These are phyloP conservation scores for Campoletis sonorensis DNA, from an alignment of 1,140 invertebrate species.

Conservation along the genomic window DNA sequence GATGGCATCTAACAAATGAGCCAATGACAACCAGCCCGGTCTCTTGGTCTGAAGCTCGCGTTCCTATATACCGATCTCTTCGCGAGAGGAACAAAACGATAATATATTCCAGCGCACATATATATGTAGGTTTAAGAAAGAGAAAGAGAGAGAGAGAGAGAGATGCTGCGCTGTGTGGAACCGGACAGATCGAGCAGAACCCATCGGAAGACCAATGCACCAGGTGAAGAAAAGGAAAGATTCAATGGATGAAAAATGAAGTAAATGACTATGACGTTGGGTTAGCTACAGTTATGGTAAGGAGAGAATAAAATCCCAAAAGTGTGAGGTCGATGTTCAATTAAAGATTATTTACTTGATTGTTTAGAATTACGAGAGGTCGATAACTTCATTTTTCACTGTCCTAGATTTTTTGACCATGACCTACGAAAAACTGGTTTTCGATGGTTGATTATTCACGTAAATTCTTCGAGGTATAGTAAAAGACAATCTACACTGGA, in stretches of 20 bases:
- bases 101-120: slow-evolving; percentile 73
- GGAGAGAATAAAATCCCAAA: neutral
- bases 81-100: slow-evolving; percentile 73
- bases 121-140: slow-evolving; percentile 55
- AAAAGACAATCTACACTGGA: neutral
- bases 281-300: neutral
- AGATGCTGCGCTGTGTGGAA: slow-evolving; percentile 1
- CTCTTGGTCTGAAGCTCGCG: slow-evolving; percentile 56
- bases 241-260: slow-evolving; percentile 1
- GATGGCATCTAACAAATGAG: slow-evolving; percentile 78
- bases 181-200: slow-evolving; percentile 56
- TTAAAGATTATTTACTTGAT: neutral
- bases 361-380: too few relatives aligned
- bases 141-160: slow-evolving; percentile 33
- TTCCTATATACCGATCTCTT: slow-evolving; percentile 50
- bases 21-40: slow-evolving; percentile 75
- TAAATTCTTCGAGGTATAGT: neutral
- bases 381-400: too few relatives aligned
- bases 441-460: too few relatives aligned
- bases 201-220: slow-evolving; percentile 46
- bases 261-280: neutral
- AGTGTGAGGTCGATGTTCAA: neutral
- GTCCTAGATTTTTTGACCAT: too few relatives aligned
- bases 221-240: slow-evolving; percentile 13
- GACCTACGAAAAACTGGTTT: too few relatives aligned